Evolutionary conservation across 1,140 invertebrate genomes (phyloP).

Genomic region (Aphidius ervi): DNA sequence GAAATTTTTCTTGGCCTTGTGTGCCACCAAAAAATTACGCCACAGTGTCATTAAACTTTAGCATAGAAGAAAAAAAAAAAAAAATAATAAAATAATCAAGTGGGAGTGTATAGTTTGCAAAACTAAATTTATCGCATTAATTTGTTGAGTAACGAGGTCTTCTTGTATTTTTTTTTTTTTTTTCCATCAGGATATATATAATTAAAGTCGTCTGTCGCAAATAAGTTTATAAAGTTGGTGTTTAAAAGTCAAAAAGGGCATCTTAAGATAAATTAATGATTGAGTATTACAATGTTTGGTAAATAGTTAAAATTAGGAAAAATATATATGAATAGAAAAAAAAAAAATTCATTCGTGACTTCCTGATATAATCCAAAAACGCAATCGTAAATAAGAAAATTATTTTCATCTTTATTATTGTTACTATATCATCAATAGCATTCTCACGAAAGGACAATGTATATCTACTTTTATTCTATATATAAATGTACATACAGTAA

Average conservation of each 20-base stretch:
- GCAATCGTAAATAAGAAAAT: not conserved
- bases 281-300: not conserved
- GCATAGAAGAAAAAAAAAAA: too few species aligned
- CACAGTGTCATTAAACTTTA: too few species aligned
- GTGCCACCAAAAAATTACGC: too few species aligned
- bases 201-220: too few species aligned
- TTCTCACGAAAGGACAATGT: conserved; percentile 19
- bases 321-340: not conserved
- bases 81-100: too few species aligned
- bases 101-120: too few species aligned
- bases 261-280: not conserved
- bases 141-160: conserved; percentile 9
- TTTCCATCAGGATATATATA: too few species aligned
- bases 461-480: not conserved
- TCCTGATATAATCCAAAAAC: conserved; percentile 10
- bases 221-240: not conserved
- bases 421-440: conserved; percentile 9
- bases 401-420: conserved; percentile 7
- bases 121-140: conserved; percentile 18
- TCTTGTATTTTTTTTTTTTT: too few species aligned
- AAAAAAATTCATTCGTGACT: conserved; percentile 11
- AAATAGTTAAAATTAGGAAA: not conserved
- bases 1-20: too few species aligned
- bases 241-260: not conserved
- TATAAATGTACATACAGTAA: not conserved